Base-by-base conservation (phyloP, 1,140 invertebrate species). In the Formica exsecta region DNA sequence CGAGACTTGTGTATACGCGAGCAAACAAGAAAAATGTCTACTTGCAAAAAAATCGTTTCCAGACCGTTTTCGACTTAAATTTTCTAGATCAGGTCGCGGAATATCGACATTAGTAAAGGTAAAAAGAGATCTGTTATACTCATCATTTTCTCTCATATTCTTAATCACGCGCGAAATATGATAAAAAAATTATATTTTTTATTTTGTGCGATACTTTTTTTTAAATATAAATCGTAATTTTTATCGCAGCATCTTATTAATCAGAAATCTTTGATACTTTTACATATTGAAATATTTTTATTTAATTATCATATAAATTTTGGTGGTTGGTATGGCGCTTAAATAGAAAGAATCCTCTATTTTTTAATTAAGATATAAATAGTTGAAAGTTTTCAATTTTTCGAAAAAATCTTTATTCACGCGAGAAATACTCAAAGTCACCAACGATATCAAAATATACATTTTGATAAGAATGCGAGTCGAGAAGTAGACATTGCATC, bases 1-100 rank as follows among this genome's bases (percentile, higher is more conserved):
- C 51, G 36, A 5, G 11, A 36, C 16, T 57, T 61, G 76, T n/a
- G 1, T 73, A 19, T 11, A 48, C 68, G 57, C 79, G 79, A 74
- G 54, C 79, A 83, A 83, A 83, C 79, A 44, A n/a, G 38, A 22
- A 62, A 83, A 83, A 83, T 74, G 68, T 83, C 54, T 62, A n/a
- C 38, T 25, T 36, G 79, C 29, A 38, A 74, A 38, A 22, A 41
- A 41, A 83, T 48, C 79, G 51, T 25, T 73, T 44, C 66, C 36
- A 44, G 51, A 54, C 51, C 25, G 51, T 59, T 81, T 59, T 36
- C 54, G 54, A 5, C 54, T 36, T 19, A 8, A 25, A 61, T 83
- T 81, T 62, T 61, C 25, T 44, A 44, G n/a, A 61, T 61, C 66
- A 19, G 7, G 9, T 70, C 41, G 48, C 38, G 5, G 13, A 68